phyloP scores from a whole-genome alignment of 2,797 vertebrate species.

The Phoeniculus purpureus region DNA sequence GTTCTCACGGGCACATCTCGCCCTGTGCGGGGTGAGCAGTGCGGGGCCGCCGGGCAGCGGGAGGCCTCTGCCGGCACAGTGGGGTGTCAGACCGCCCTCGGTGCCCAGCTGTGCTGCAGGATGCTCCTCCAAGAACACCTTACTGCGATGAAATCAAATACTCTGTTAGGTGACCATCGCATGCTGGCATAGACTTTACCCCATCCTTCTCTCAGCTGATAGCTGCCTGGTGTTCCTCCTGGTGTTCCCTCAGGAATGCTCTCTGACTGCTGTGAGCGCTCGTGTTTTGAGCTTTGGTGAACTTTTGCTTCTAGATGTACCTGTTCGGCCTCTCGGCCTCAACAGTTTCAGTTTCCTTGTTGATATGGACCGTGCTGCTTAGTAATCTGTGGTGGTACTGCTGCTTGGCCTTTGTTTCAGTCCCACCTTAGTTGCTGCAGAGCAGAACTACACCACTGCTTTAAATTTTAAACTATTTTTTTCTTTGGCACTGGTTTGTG shows the following conservation, averaged over 20 bases:
- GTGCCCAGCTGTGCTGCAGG: neutral
- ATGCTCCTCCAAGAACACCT: neutral
- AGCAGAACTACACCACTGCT: neutral
- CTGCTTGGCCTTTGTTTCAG: neutral
- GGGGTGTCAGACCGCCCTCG: neutral
- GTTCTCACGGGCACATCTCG: neutral
- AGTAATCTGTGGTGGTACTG: neutral
- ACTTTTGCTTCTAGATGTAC: neutral
- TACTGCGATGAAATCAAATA: neutral
- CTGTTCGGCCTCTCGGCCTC: neutral
- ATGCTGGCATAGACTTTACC: neutral
- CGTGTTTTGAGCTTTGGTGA: neutral
- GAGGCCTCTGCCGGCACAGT: neutral
- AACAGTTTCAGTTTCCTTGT: rapidly evolving
- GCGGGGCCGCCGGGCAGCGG: neutral
- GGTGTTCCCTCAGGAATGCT: rapidly evolving
- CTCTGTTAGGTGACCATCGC: neutral
- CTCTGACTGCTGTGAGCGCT: neutral
- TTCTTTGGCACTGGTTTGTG: rapidly evolving
- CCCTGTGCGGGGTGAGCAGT: neutral
- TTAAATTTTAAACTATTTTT: neutral
- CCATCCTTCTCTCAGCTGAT: neutral
- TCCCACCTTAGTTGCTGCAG: neutral
- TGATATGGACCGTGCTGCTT: neutral
- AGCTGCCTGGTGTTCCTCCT: neutral